Evolutionary conservation across 2,113 vertebrate genomes (phyloP).

Genomic region (Polyodon spathula): DNA sequence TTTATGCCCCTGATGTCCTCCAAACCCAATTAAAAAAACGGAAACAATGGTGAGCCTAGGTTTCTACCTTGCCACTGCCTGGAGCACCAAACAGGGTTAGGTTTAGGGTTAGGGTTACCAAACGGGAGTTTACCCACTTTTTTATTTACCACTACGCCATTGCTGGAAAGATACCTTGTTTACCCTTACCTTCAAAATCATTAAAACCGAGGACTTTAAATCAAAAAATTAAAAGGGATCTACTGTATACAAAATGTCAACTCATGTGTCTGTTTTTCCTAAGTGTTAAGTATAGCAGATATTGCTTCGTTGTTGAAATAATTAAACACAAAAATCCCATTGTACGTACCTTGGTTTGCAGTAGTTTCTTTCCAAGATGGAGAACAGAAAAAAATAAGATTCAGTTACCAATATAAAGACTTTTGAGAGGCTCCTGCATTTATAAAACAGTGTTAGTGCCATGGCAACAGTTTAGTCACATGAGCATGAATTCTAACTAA

Average conservation of each 20-base stretch:
- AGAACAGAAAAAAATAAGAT: constrained; percentile 39
- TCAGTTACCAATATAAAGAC: constrained; percentile 28
- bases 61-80: no score
- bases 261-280: no score
- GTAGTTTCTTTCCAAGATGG: constrained; percentile 77
- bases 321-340: constrained; percentile 48
- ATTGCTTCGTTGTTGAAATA: constrained; percentile 19
- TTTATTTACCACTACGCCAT: constrained; percentile 24
- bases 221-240: background rate
- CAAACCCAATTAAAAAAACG: no score
- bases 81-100: no score
- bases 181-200: background rate
- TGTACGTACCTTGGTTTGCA: constrained; percentile 75
- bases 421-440: constrained; percentile 5
- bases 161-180: no score
- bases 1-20: no score
- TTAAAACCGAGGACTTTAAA: background rate
- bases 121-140: no score
- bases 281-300: no score
- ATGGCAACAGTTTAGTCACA: background rate
- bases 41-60: no score
- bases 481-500: background rate
- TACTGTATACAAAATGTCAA: no score
- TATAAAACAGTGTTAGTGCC: background rate
- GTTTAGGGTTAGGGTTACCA: no score